Evolutionary conservation across 2,888 invertebrate species (phyloP), one percentile per base, ranked within the genome.

Genomic region (Ptychoptera contaminata): DNA sequence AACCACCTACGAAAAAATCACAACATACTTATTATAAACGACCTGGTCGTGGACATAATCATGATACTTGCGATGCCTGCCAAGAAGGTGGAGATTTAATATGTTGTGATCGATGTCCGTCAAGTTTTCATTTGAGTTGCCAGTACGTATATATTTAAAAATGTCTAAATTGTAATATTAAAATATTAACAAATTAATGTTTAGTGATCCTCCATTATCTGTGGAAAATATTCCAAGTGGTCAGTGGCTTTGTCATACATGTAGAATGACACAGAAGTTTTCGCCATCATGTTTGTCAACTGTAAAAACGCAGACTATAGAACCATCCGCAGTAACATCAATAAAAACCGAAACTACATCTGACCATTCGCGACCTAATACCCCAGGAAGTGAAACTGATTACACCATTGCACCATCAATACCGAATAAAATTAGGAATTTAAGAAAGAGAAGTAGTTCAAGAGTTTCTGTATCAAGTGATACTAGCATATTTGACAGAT

Each of bases 81-180:
- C 77, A 82, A 44, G 94, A 94, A 69, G 92, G 92, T 31, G 94
- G 96, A 2, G 91, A 92, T 63, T 69, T 97, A 34, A 79, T 97
- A 47, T 94, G 93, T 65, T 97, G 96, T 62, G 94, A 96, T 64
- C 81, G 82, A 50, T 97, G 96, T 57, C 92, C 93, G 1, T 88
- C 91, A 30, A 91, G 93, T 49, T 97, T 96, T 67, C 96, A 97
- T 69, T 72, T 93, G 47, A 79, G 84, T 54, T 97, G 96, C 77
- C 91, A 94, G 92, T 93, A 67, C 79, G 77, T 71, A 40, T 15
- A 30, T 46, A 32, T 32, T 23, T 49, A 65, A 64, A 1, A 61
- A 92, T 8, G 8, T 4, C n/a, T 35, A 37, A 16, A 11, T 10
- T 11, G 29, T 16, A 23, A 29, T 35, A 12, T n/a, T n/a, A n/a